Evolutionary conservation across 2,113 vertebrate species (phyloP), one percentile per base, ranked within the genome.

Genomic region (Entelurus aequoreus): DNA sequence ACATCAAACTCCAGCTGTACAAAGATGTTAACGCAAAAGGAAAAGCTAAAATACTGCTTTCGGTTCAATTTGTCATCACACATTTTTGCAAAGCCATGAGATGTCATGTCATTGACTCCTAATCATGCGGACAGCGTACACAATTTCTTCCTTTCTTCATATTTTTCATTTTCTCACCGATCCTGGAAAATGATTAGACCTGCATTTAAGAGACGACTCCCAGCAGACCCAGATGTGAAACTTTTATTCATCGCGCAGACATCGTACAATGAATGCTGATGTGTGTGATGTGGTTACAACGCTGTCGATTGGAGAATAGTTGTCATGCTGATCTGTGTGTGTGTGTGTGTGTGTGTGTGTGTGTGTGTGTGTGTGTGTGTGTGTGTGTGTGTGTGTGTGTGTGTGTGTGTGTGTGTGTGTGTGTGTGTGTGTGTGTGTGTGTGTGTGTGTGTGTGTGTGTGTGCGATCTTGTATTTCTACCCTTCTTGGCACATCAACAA

Each of bases 201-300:
- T 57, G 56, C 44, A 52, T 65, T 62, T 63, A 60, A 11, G 7
- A 74, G 60, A 66, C 61, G 52, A 40, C 47, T 73, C 62, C 59
- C 63, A 48, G 48, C 46, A 51, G 60, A 66, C 10, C 37, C 13
- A 66, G 54, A 68, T 74, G 67, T 61, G 50, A 74, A 72, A 71
- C 77, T 70, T 80, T 69, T 28, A 60, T 60, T 62, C 50, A 65
- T 63, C 67, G 65, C 71, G 60, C 51, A 16, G 51, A 74, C 71
- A 70, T 14, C 60, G 71, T 55, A 58, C 68, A 71, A 76, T 65
- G 48, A 79, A 85, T 78, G 71, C 49, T 63, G 64, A 84, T 72
- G 70, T 54, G 19, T 72, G 63, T 42, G 59, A 69, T 69, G 62
- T 65, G 62, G 77, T 78, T 63, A 70, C 71, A 57, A 69, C 51